Conservation (phyloP, 2,113 vertebrate genomes). For the Neofelis nebulosa region DNA sequence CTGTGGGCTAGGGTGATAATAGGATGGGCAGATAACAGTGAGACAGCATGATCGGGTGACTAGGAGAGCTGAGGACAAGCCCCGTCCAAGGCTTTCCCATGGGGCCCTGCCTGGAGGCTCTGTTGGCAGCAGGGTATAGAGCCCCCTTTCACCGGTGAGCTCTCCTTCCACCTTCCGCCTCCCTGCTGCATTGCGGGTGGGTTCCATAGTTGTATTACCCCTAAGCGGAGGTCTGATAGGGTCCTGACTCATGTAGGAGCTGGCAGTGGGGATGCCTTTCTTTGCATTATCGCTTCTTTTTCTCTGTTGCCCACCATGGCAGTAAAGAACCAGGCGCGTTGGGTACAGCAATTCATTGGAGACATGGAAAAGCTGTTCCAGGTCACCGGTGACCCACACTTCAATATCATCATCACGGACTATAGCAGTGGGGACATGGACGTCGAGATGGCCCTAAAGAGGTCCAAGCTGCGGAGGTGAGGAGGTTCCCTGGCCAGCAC, state of each 20-base stretch:
- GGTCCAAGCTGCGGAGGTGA: slow-evolving; percentile 90
- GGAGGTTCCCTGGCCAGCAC: background rate
- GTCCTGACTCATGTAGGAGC: fast-evolving
- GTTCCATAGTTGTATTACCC: background rate
- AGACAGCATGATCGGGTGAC: background rate
- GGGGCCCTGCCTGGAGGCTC: background rate
- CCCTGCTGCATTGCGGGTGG: fast-evolving
- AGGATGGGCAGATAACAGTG: background rate
- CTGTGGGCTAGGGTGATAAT: no score
- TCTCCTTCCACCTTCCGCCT: fast-evolving
- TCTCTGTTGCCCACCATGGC: background rate
- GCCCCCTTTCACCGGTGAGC: fast-evolving
- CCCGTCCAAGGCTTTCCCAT: background rate
- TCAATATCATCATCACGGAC: slow-evolving; percentile 93
- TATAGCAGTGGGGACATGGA: slow-evolving; percentile 96
- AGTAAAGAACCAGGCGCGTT: slow-evolving; percentile 99
- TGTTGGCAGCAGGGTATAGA: background rate
- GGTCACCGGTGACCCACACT: slow-evolving; percentile 88
- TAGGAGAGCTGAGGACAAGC: background rate
- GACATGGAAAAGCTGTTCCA: slow-evolving; percentile 92
- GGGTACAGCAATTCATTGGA: slow-evolving; percentile 94
- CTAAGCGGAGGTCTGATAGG: background rate
- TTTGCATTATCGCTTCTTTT: background rate
- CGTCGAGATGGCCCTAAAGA: slow-evolving; percentile 88
- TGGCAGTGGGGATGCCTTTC: background rate